Base-by-base conservation (phyloP, 2,888 invertebrate genomes). In the Hofmannophila pseudospretella region DNA sequence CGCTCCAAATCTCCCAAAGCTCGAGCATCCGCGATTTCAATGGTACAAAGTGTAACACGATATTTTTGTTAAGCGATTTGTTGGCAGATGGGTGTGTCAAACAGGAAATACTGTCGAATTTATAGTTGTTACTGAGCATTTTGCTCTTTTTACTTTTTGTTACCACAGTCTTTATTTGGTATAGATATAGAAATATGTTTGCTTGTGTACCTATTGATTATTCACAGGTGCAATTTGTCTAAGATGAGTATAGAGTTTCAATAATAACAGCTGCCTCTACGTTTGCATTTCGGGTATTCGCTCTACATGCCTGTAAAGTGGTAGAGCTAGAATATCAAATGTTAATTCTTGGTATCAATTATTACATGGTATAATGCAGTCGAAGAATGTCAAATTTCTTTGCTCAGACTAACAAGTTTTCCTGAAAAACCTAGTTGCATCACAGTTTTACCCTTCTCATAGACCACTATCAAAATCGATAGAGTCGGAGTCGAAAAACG, bases 41-140 rank as follows among this genome's bases (percentile, higher is more conserved):
- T 55, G 50, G 45, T 65, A 63, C 58, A 65, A 67, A 68, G 49
- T 57, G 84, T 70, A 84, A 86, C 57, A 48, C 47, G 84, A 86
- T 86, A 85, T 77, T 85, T 82, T 80, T 58, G 64, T 66, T 16
- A 60, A 70, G 64, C 72, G 74, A 81, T 82, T 82, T 80, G 79
- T 74, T 69, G 56, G 67, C 76, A 76, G 68, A 77, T 80, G 84
- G 85, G 81, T 72, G 81, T 68, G 67, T 61, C 62, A 66, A 70
- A 80, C 81, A 82, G 85, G 84, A 82, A 80, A 72, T 71, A 69
- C 62, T 64, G 62, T 63, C 54, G 62, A 74, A 80, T 70, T 80
- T 84, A 84, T 78, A 68, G 80, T 70, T 84, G 85, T 78, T 65
- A 69, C 68, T 58, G 61, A 20, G 20, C 26, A 31, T 29, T 16